These are phyloP conservation scores for Trigoniulus corallinus DNA, from an alignment of 1,140 invertebrate species.

Conservation along the genomic window DNA sequence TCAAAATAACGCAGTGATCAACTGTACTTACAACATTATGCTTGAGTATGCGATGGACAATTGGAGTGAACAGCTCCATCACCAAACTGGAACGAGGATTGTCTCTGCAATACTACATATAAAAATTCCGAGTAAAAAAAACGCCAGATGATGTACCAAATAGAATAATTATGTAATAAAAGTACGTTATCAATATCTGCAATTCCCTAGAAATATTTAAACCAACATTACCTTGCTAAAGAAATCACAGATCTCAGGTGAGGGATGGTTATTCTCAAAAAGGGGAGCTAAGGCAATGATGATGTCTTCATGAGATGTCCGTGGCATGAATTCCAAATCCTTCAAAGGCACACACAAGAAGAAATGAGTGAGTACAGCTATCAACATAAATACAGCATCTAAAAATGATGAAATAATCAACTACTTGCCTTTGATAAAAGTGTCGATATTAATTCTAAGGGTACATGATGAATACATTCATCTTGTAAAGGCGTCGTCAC, in stretches of 20 bases:
- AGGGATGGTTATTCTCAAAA: slow-evolving; percentile 40
- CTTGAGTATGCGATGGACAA: slow-evolving; percentile 62
- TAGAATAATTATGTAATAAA: no score
- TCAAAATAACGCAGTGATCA: no score
- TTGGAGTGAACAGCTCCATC: slow-evolving; percentile 45
- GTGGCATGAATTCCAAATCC: slow-evolving; percentile 15
- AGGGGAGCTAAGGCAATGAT: slow-evolving; percentile 38
- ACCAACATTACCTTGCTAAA: slow-evolving; percentile 26
- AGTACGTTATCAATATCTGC: background rate
- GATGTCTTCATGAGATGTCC: slow-evolving; percentile 35
- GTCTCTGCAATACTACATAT: slow-evolving; percentile 35
- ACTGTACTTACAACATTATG: slow-evolving; percentile 56
- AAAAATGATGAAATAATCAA: no score
- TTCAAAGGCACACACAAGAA: background rate
- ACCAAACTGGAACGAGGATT: slow-evolving; percentile 40
- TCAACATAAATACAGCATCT: no score
- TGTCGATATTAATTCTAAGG: slow-evolving; percentile 54
- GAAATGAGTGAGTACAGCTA: no score
- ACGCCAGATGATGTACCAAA: no score
- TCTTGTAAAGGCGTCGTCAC: slow-evolving; percentile 62
- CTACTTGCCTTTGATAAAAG: slow-evolving; percentile 39
- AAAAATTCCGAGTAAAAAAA: no score
- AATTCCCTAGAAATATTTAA: background rate
- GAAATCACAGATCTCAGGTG: slow-evolving; percentile 41
- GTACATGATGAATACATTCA: slow-evolving; percentile 51